phyloP scores from a whole-genome alignment of 2,113 vertebrate species.

The Plecotus auritus region DNA sequence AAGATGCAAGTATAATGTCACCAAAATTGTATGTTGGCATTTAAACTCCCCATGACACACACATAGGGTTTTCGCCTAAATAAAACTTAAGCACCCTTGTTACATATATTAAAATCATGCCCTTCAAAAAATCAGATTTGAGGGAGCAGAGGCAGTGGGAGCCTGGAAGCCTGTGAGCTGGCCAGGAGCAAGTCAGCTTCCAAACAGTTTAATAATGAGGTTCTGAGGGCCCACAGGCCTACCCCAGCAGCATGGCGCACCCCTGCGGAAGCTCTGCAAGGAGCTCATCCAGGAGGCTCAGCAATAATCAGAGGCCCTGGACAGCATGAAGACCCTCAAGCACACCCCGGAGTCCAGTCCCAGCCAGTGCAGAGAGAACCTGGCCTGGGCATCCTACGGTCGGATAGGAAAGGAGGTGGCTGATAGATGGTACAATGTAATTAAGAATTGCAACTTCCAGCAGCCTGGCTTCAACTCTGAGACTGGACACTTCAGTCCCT shows the following conservation, averaged over 20 bases:
- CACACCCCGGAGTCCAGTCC: conserved; percentile 93
- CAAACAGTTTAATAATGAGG: background rate
- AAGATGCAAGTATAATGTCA: background rate
- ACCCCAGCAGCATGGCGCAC: no score
- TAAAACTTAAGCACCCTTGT: background rate
- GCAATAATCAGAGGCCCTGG: conserved; percentile 91
- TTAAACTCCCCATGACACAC: background rate
- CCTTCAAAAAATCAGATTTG: background rate
- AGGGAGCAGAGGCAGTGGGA: background rate
- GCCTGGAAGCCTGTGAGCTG: background rate
- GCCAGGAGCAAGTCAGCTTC: background rate
- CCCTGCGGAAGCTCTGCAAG: no score
- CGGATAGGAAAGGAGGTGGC: conserved; percentile 82
- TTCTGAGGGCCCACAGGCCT: background rate
- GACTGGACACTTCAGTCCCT: conserved; percentile 97
- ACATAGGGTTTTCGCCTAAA: background rate
- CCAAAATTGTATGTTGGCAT: background rate
- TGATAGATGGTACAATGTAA: background rate
- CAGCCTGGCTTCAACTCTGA: background rate
- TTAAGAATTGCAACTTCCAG: background rate
- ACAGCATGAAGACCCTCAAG: conserved; percentile 91
- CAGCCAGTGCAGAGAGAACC: conserved; percentile 94
- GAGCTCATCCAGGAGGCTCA: background rate
- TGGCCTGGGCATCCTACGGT: conserved; percentile 98
- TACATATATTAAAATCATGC: background rate